Conservation (phyloP, 2,888 invertebrate species). For the Lithophane semibrunnea region DNA sequence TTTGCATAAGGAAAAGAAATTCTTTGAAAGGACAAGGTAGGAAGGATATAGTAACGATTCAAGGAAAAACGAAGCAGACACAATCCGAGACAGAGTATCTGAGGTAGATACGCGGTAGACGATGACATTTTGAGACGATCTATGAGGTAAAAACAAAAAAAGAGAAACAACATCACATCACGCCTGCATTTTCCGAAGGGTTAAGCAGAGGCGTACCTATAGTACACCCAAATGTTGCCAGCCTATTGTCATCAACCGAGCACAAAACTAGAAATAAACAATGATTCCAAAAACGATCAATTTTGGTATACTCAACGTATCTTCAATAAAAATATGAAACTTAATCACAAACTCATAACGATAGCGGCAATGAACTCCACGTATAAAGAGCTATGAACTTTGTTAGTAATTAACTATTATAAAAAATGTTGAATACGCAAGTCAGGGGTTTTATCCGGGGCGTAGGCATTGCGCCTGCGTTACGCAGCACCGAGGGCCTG, state of each 20-base stretch:
- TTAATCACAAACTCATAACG: slow-evolving; percentile 4
- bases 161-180: neutral
- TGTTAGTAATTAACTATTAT: slow-evolving; percentile 76
- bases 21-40: neutral
- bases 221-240: neutral
- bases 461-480: slow-evolving; percentile 79
- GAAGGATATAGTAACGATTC: neutral
- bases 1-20: neutral
- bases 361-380: slow-evolving; percentile 29
- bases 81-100: neutral
- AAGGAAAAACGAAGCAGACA: neutral
- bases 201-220: too few relatives aligned
- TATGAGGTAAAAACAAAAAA: neutral
- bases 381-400: slow-evolving; percentile 43
- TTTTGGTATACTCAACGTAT: neutral
- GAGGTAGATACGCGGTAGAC: neutral
- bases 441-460: slow-evolving; percentile 82
- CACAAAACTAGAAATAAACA: too few relatives aligned
- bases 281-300: neutral
- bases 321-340: neutral
- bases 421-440: slow-evolving; percentile 83
- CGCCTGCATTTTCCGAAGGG: too few relatives aligned
- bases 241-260: too few relatives aligned
- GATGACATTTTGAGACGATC: neutral
- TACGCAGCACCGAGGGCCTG: slow-evolving; percentile 53